Base-by-base conservation (phyloP, 2,113 vertebrate genomes). In the Tragelaphus scriptus region DNA sequence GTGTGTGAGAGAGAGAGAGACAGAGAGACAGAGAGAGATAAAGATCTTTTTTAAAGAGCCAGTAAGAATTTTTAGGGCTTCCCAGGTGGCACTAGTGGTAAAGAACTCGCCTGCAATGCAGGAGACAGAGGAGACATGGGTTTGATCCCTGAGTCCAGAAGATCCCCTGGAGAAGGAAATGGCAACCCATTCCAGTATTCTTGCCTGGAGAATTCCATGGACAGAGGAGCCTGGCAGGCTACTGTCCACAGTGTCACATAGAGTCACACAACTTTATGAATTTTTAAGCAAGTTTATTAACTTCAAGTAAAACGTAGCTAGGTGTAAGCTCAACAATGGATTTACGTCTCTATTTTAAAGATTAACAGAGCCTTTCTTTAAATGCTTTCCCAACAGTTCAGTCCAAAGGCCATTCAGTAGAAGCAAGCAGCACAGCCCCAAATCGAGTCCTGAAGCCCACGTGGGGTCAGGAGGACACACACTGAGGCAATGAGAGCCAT, bases 211-310 rank as follows among this genome's bases (percentile, higher is more conserved):
- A 59, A 56, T 21, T 2, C 55, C 55, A 56, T 21, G 55, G 68
- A 40, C 5, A 71, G 68, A 40, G n/a, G 19, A 71, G 68, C 68
- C n/a, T 71, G 68, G 68, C 10, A 1, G 68, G n/a, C n/a, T 40
- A 71, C n/a, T 40, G 68, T 71, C 68, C 68, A 23, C 68, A 40
- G 68, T 40, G 68, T 71, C 68, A 10, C n/a, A 71, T 12, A 71
- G 19, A 40, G 68, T 71, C 10, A 71, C 68, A 75, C 68, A 75
- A 23, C 10, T 75, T 75, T 23, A 40, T 23, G 68, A 68, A n/a
- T n/a, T 92, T 96, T 92, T 84, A 87, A 63, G 53, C 44, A 63
- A 49, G 49, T 95, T 92, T 55, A 94, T 75, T 88, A 92, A 81
- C 81, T 47, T 81, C 32, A 79, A 90, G 79, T 36, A 55, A 90